phyloP scores from a whole-genome alignment of 2,888 invertebrate species.

The Lordiphosa andalusiaca region DNA sequence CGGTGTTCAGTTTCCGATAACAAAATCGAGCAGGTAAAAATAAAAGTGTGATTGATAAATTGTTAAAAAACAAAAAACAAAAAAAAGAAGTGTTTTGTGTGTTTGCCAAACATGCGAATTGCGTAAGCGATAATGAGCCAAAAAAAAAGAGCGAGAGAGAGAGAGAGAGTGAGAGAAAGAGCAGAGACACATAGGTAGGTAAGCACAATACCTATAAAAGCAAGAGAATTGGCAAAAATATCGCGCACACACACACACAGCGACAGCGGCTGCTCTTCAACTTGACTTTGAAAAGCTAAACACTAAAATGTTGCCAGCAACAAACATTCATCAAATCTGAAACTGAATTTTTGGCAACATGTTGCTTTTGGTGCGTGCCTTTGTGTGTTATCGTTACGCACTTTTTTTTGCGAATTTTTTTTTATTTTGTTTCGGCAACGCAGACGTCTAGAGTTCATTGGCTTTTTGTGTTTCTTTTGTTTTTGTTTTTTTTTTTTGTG shows the following conservation, averaged over 20 bases:
- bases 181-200: slow-evolving; percentile 2
- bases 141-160: background rate
- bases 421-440: slow-evolving; percentile 22
- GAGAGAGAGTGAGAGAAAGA: no score
- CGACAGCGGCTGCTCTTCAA: slow-evolving; percentile 57
- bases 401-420: slow-evolving; percentile 7
- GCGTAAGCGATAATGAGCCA: slow-evolving; percentile 51
- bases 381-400: slow-evolving; percentile 9
- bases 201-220: background rate
- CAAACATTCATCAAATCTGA: slow-evolving; percentile 6
- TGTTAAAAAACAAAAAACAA: no score
- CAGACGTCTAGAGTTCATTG: slow-evolving; percentile 43
- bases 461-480: no score
- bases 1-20: background rate
- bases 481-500: slow-evolving; percentile 11
- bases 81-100: slow-evolving; percentile 31
- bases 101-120: slow-evolving; percentile 66
- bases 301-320: slow-evolving; percentile 23
- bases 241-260: slow-evolving; percentile 23
- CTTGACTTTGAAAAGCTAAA: slow-evolving; percentile 64
- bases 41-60: slow-evolving; percentile 30
- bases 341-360: slow-evolving; percentile 56
- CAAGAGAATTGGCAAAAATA: slow-evolving; percentile 62
- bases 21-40: slow-evolving; percentile 15
- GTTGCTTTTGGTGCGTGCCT: slow-evolving; percentile 19